These are phyloP conservation scores for Xiphorhynchus erythropygius DNA, from an alignment of 2,797 vertebrate genomes.

Conservation along the genomic window DNA sequence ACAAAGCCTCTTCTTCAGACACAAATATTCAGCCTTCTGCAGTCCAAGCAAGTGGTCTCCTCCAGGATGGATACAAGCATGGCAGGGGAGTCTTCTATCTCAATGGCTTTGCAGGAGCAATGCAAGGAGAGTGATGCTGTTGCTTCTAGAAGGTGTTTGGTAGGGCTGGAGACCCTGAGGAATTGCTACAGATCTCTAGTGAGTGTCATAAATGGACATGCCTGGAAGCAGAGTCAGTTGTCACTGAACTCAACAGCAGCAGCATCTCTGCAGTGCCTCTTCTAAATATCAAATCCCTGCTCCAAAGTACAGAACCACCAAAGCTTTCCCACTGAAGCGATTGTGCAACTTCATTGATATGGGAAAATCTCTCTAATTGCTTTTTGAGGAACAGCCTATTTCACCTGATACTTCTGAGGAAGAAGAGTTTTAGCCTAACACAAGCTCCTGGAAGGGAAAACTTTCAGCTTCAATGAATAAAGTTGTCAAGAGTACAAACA, in stretches of 20 bases:
- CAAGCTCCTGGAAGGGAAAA: background rate
- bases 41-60: background rate
- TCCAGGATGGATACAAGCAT: background rate
- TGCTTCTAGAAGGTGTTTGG: background rate
- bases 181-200: background rate
- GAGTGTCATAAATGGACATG: accelerated
- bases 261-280: background rate
- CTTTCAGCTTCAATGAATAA: background rate
- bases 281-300: background rate
- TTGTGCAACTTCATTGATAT: accelerated
- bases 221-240: background rate
- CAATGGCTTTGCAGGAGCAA: background rate
- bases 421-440: background rate
- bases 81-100: background rate
- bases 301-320: background rate
- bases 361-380: background rate
- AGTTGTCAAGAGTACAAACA: background rate
- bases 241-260: background rate
- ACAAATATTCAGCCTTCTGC: background rate
- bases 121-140: background rate
- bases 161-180: background rate
- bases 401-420: background rate
- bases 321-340: background rate
- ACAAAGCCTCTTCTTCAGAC: background rate
- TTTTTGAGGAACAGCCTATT: background rate